A percentile compares a stretch with the other conserved stretches of the same genome.
Evolutionary conservation across 2,797 vertebrate genomes (phyloP).

Genomic region (Acestrorhynchus altus): DNA sequence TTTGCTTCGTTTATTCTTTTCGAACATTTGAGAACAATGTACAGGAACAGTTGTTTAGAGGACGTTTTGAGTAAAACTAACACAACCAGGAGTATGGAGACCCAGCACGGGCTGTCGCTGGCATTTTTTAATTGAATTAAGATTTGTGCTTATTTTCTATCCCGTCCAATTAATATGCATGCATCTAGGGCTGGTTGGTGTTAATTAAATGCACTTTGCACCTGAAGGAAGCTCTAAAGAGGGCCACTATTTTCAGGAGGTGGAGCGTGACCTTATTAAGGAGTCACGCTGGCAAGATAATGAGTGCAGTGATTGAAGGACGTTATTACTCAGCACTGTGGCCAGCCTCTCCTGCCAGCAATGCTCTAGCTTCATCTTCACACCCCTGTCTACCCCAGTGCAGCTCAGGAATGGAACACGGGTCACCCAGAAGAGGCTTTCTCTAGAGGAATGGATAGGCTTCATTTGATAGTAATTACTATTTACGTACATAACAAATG

Average conservation of each 20-base stretch:
- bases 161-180: conserved; percentile 62
- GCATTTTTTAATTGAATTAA: conserved; percentile 82
- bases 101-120: conserved; percentile 75
- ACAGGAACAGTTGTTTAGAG: conserved; percentile 42
- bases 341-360: conserved; percentile 56
- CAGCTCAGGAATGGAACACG: conserved; percentile 23
- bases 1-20: too few relatives aligned
- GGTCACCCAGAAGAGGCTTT: conserved; percentile 17
- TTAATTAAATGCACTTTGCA: conserved; percentile 87
- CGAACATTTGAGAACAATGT: too few relatives aligned
- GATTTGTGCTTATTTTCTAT: conserved; percentile 76
- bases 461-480: conserved; percentile 37
- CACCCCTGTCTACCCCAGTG: conserved; percentile 30
- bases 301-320: conserved; percentile 83
- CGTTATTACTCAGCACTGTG: conserved; percentile 77
- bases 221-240: conserved; percentile 84
- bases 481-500: conserved; percentile 9
- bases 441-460: conserved; percentile 19
- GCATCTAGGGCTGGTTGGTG: conserved; percentile 77
- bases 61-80: conserved; percentile 69
- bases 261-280: conserved; percentile 86
- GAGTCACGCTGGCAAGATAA: conserved; percentile 82
- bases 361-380: conserved; percentile 35
- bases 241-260: conserved; percentile 85
- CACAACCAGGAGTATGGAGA: conserved; percentile 69